phyloP scores from a whole-genome alignment of 2,797 vertebrate species.

The Sebastes itinus region DNA sequence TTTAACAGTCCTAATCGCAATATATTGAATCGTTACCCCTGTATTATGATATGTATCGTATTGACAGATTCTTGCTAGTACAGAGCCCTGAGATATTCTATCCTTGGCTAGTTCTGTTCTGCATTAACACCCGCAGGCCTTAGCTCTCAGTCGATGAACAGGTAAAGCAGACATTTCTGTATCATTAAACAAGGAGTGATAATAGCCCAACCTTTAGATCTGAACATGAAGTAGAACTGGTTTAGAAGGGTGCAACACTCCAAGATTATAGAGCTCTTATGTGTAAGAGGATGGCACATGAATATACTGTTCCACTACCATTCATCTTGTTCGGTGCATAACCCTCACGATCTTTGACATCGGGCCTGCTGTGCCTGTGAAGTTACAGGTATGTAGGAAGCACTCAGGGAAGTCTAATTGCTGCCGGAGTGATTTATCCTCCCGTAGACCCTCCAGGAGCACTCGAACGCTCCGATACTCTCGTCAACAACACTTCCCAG shows the following conservation, averaged over 20 bases:
- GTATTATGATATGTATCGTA: too few relatives aligned
- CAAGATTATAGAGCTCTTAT: slow-evolving; percentile 35
- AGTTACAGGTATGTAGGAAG: slow-evolving; percentile 55
- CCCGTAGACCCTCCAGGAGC: slow-evolving; percentile 47
- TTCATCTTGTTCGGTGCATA: slow-evolving; percentile 55
- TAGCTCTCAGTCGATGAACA: neutral
- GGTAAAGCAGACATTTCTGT: slow-evolving; percentile 12
- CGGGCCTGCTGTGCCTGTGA: slow-evolving; percentile 36
- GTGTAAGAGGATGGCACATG: slow-evolving; percentile 23
- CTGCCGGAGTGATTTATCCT: slow-evolving; percentile 68
- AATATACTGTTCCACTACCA: slow-evolving; percentile 39
- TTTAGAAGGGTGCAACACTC: slow-evolving; percentile 11
- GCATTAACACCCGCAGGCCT: slow-evolving; percentile 12
- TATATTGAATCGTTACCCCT: too few relatives aligned
- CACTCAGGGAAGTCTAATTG: slow-evolving; percentile 60
- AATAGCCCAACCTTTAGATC: slow-evolving; percentile 1
- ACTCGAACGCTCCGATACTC: slow-evolving; percentile 43
- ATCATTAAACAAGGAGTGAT: slow-evolving; percentile 4
- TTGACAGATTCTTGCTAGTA: neutral
- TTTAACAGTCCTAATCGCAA: too few relatives aligned
- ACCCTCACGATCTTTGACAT: slow-evolving; percentile 49
- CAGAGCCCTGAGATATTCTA: neutral
- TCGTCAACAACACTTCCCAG: slow-evolving; percentile 27
- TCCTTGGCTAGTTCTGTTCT: slow-evolving; percentile 33
- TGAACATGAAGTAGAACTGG: slow-evolving; percentile 18